Evolutionary conservation across 2,888 invertebrate genomes (phyloP), one percentile per base, ranked within the genome.

Genomic region (Apoda limacodes): DNA sequence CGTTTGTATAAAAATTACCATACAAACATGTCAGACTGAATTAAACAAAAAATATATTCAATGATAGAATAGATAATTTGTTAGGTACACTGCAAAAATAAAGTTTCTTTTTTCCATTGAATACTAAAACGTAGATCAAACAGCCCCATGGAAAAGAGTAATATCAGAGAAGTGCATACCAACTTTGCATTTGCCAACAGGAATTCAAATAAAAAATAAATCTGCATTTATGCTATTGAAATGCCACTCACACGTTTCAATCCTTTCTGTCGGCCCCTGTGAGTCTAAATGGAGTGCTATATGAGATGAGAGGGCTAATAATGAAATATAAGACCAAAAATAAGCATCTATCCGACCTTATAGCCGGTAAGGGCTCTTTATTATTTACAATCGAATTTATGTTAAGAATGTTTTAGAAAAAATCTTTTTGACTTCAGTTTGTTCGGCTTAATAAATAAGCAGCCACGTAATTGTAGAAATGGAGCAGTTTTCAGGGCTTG

Each of bases 261-360:
- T 70, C 75, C 66, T 78, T 76, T 78, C 74, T 76, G 59, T 65
- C 68, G 66, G 71, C 63, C 67, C 68, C 68, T 71, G 68, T 74
- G 72, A 69, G 58, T 68, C 61, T 61, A 59, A 60, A 64, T 62
- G 59, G 59, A 71, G 71, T 71, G 75, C 74, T 74, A 74, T 74
- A 70, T 62, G 75, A 74, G 76, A 70, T 69, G 72, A 75, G 76
- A 72, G 74, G 64, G 72, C 76, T 71, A 78, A 78, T 75, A 76
- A 78, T 76, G 69, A 72, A 76, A 76, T 72, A 75, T 75, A 75
- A 78, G 75, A 78, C 75, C 71, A 74, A 65, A 66, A 70, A 71
- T 69, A 68, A 72, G 74, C 61, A 66, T 67, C 60, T 66, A 70
- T 63, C 63, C 59, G 59, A 58, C 55, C 58, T 53, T 55, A 58